These are phyloP conservation scores for Actenoides lindsayi DNA, from an alignment of 2,113 vertebrate species.

Conservation along the genomic window DNA sequence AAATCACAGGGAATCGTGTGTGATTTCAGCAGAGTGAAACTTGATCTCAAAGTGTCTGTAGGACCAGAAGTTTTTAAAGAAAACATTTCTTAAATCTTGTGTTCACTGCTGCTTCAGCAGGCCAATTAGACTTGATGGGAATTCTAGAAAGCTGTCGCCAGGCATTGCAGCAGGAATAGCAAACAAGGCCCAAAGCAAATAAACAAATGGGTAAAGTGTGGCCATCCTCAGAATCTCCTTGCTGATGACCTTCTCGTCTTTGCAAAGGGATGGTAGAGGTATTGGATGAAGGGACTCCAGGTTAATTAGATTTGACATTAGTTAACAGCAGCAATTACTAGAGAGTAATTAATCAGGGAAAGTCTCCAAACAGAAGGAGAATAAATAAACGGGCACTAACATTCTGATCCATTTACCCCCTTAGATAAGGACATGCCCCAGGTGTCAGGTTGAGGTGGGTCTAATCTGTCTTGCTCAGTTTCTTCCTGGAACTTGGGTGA, in stretches of 20 bases:
- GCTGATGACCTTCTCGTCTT: conserved; percentile 73
- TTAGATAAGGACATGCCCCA: conserved; percentile 75
- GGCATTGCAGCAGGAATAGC: conserved; percentile 83
- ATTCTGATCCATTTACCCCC: conserved; percentile 68
- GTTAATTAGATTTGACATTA: conserved; percentile 86
- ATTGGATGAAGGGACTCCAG: conserved; percentile 66
- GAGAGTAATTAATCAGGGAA: conserved; percentile 86
- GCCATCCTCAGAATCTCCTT: conserved; percentile 70
- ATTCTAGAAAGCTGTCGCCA: conserved; percentile 82
- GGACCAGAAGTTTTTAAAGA: conserved; percentile 92
- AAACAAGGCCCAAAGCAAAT: conserved; percentile 88
- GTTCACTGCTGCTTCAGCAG: conserved; percentile 77
- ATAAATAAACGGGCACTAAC: conserved; percentile 81
- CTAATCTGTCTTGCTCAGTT: conserved; percentile 74
- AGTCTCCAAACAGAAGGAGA: conserved; percentile 85
- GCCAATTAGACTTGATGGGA: conserved; percentile 81
- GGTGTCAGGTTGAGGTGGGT: conserved; percentile 78
- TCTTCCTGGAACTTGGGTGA: conserved; percentile 59
- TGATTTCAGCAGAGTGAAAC: conserved; percentile 86
- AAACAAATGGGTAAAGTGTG: conserved; percentile 74
- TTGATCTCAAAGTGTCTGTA: conserved; percentile 89
- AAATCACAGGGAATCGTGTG: conserved; percentile 86
- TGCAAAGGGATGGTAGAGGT: conserved; percentile 58
- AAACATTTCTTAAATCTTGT: conserved; percentile 88
- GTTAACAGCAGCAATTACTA: conserved; percentile 83